Conservation (phyloP, 2,113 vertebrate genomes). For the Pelecanus crispus region DNA sequence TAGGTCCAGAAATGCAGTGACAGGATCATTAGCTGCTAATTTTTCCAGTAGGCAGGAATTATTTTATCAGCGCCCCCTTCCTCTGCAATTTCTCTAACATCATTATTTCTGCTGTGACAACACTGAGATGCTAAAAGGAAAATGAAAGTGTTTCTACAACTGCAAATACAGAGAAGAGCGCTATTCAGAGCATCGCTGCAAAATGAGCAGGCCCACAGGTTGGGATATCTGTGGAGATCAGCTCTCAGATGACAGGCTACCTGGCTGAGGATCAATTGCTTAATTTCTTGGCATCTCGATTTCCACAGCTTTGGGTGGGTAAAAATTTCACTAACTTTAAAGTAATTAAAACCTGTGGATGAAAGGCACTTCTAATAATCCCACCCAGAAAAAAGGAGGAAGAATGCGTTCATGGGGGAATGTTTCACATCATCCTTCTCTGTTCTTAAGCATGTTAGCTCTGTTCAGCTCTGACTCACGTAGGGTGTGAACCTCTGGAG, state of each 20-base stretch:
- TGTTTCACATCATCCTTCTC: neutral
- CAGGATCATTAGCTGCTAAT: neutral
- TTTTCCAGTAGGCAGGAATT: neutral
- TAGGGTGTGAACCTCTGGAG: slow-evolving; percentile 24
- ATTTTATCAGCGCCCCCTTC: neutral
- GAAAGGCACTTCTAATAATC: neutral
- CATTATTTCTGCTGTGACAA: neutral
- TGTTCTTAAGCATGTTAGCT: neutral
- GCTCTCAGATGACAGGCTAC: neutral
- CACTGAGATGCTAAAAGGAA: neutral
- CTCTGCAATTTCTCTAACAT: neutral
- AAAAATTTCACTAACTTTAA: neutral
- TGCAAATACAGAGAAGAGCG: neutral
- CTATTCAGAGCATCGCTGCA: neutral
- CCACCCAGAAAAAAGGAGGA: neutral
- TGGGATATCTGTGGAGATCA: neutral
- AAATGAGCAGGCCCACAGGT: neutral
- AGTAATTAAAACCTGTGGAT: neutral
- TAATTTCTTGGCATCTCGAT: neutral
- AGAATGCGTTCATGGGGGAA: neutral
- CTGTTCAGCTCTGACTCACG: slow-evolving; percentile 28
- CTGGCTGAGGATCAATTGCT: neutral
- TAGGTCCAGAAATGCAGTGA: neutral
- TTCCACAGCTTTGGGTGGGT: neutral
- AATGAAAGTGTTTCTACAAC: neutral